These are phyloP conservation scores for Campaea margaritaria DNA, from an alignment of 2,888 invertebrate genomes.

Conservation along the genomic window DNA sequence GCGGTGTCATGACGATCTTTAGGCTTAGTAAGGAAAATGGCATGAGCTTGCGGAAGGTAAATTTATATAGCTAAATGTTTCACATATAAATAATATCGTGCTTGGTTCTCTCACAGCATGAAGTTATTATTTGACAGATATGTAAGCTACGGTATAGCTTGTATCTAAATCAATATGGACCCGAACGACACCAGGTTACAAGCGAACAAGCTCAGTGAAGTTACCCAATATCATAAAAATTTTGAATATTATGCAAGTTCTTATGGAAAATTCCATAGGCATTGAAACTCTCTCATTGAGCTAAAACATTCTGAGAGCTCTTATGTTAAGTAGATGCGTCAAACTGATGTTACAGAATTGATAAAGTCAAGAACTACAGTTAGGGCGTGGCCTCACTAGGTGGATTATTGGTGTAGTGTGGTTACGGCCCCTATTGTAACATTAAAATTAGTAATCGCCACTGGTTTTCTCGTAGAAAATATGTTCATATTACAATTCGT, in stretches of 20 bases:
- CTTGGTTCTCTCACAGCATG: not conserved
- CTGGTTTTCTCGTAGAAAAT: no score
- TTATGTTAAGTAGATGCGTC: conserved; percentile 7
- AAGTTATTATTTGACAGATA: not conserved
- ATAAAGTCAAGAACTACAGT: not conserved
- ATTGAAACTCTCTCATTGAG: conserved; percentile 10
- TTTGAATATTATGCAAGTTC: conserved; percentile 6
- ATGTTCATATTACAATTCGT: no score
- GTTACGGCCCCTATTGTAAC: no score
- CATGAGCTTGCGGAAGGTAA: no score
- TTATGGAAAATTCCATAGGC: conserved; percentile 18
- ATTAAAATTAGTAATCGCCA: no score
- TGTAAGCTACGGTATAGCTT: not conserved
- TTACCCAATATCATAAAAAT: conserved; percentile 16
- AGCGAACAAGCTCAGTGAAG: not conserved
- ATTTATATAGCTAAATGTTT: no score
- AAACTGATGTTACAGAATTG: not conserved
- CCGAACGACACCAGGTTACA: not conserved
- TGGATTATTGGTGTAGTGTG: not conserved
- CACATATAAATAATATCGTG: not conserved
- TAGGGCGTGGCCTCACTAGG: not conserved
- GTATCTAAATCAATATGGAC: not conserved
- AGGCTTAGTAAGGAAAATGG: no score
- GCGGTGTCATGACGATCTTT: no score
- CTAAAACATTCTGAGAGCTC: conserved; percentile 19